Percentiles rank a stretch among this genome's conserved stretches.
phyloP scores from a whole-genome alignment of 2,797 vertebrate species.

The Huso huso region DNA sequence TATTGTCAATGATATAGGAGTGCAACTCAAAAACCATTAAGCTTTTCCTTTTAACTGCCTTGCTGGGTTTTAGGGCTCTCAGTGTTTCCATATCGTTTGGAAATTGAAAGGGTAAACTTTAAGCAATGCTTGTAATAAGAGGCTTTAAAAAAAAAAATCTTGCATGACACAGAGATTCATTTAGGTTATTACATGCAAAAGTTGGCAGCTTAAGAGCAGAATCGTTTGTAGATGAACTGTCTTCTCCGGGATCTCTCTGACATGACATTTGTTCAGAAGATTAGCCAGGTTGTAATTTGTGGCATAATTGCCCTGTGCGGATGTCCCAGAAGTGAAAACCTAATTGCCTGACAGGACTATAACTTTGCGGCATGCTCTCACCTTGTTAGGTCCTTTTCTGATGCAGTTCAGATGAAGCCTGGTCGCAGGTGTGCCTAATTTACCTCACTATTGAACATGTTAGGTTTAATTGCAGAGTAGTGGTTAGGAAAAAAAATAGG shows the following conservation, averaged over 20 bases:
- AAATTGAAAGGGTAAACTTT: conserved; percentile 19
- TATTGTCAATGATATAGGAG: conserved; percentile 7
- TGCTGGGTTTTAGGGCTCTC: conserved; percentile 18
- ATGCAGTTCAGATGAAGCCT: conserved; percentile 74
- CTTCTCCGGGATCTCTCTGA: conserved; percentile 67
- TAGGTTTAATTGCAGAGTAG: conserved; percentile 89
- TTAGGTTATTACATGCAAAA: conserved; percentile 41
- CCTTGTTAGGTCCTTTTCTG: conserved; percentile 96
- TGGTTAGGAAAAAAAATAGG: conserved; percentile 86
- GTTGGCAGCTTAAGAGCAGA: conserved; percentile 56
- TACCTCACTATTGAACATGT: conserved; percentile 81
- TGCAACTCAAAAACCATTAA: conserved; percentile 1
- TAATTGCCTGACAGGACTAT: conserved; percentile 99
- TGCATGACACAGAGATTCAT: conserved; percentile 31
- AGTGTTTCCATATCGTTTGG: not conserved
- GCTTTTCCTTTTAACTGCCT: conserved; percentile 12
- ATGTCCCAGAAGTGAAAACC: conserved; percentile 88
- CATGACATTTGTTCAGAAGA: conserved; percentile 95
- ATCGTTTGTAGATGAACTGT: conserved; percentile 52
- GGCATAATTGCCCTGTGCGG: conserved; percentile 90
- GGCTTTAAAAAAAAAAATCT: conserved; percentile 25
- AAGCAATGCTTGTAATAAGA: conserved; percentile 19
- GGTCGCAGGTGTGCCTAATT: conserved; percentile 95
- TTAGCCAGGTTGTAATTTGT: conserved; percentile 96
- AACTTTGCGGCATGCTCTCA: conserved; percentile 80